Base-by-base conservation (phyloP, 1,140 invertebrate genomes). In the Eulimnadia texana region DNA sequence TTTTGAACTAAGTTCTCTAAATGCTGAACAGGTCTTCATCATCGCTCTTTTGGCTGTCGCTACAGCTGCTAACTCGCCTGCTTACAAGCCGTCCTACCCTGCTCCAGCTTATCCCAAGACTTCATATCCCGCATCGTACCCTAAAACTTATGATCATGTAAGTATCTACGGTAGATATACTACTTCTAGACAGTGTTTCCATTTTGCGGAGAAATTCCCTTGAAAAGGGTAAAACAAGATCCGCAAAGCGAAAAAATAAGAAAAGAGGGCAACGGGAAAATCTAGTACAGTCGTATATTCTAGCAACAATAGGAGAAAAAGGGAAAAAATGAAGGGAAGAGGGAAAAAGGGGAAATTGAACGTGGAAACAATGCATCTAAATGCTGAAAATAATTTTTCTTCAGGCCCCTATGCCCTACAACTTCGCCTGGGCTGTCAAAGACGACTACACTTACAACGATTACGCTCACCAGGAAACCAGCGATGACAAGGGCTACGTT, bases 391-490 rank as follows among this genome's bases (percentile, higher is more conserved):
- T n/a, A n/a, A n/a, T n/a, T n/a, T n/a, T n/a, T n/a, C n/a, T n/a
- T 50, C n/a, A 58, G 55, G 24, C 55, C n/a, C 27, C 55, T 25
- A 33, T 22, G 27, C 67, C 67, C n/a, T 88, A 87, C 72, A 79
- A 82, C 65, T 88, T 87, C 66, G 83, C 84, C 27, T 88, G 88
- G 72, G 72, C 79, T 63, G 83, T 89, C 22, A 75, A 77, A 63
- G 84, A 88, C 72, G 74, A 76, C 63, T 73, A 82, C 66, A 77
- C 77, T 58, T 83, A 81, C 33, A 86, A 82, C 68, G 79, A 86
- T 67, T 88, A 82, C 72, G 83, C 84, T 10, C 85, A 88, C 68
- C 76, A 79, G 60, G 85, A 88, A 70, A 75, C 75, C 58, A 74
- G 77, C 52, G 74, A 77, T 62, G 85, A 82, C 10, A 77, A 81